phyloP scores from a whole-genome alignment of 2,113 vertebrate species.

The Sakesphorus luctuosus region DNA sequence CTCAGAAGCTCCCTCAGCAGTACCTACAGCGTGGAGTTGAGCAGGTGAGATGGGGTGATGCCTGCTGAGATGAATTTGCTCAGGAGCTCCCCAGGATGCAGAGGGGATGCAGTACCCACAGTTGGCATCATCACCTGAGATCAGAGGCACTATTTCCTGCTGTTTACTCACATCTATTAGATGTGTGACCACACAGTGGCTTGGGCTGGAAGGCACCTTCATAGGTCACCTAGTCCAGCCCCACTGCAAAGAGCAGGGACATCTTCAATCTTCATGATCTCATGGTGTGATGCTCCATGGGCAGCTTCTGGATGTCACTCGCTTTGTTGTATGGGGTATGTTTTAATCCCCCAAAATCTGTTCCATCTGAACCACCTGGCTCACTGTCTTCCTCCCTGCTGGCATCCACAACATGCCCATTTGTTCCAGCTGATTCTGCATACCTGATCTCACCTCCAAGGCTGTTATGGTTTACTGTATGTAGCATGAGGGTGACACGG shows the following conservation, averaged over 20 bases:
- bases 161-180: rapidly evolving
- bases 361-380: neutral
- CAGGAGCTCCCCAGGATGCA: neutral
- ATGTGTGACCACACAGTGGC: neutral
- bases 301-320: neutral
- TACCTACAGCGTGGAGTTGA: neutral
- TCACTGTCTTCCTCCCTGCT: neutral
- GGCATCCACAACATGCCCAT: rapidly evolving
- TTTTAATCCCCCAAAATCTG: neutral
- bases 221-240: neutral
- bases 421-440: neutral
- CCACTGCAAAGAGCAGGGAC: neutral
- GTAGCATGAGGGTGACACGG: neutral
- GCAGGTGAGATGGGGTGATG: neutral
- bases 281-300: rapidly evolving
- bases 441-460: neutral
- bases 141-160: neutral
- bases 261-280: rapidly evolving
- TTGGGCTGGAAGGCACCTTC: neutral
- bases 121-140: neutral
- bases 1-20: neutral
- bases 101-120: neutral
- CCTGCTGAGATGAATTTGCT: neutral
- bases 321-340: rapidly evolving
- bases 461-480: neutral